These are phyloP conservation scores for Hymenopus coronatus DNA, from an alignment of 2,888 invertebrate genomes.

Conservation along the genomic window DNA sequence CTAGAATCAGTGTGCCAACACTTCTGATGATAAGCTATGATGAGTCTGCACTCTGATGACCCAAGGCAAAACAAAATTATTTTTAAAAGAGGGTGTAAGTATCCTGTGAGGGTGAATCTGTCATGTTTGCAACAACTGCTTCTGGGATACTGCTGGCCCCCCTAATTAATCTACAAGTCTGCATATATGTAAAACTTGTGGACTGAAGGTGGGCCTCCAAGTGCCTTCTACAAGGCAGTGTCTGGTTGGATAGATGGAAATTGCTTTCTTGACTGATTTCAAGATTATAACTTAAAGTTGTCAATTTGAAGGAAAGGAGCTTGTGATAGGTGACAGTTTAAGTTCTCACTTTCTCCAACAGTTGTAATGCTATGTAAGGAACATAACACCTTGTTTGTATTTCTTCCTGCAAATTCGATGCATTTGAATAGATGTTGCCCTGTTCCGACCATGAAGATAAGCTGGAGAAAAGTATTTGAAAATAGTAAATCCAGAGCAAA, in stretches of 20 bases:
- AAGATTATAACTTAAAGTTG: constrained; percentile 29
- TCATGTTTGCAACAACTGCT: constrained; percentile 28
- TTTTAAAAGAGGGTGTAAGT: constrained; percentile 30
- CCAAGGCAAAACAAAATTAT: constrained; percentile 36
- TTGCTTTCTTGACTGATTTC: constrained; percentile 42
- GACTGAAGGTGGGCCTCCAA: constrained; percentile 31
- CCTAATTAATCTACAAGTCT: constrained; percentile 34
- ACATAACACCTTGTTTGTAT: constrained; percentile 43
- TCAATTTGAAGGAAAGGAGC: too few species aligned
- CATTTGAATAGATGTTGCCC: constrained; percentile 39
- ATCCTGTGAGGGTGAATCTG: constrained; percentile 33
- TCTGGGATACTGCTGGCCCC: too few species aligned
- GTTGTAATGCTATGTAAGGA: constrained; percentile 41
- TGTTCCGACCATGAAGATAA: too few species aligned
- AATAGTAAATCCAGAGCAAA: constrained; percentile 34
- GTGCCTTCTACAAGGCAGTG: constrained; percentile 38
- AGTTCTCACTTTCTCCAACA: constrained; percentile 28
- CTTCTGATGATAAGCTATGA: constrained; percentile 39
- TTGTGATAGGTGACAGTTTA: too few species aligned
- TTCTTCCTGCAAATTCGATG: constrained; percentile 42
- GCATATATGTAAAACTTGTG: constrained; percentile 31
- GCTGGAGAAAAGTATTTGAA: constrained; percentile 39
- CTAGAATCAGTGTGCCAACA: constrained; percentile 29
- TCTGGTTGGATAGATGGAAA: constrained; percentile 41
- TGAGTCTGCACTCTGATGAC: constrained; percentile 41